These are phyloP conservation scores for Perca fluviatilis DNA, from an alignment of 2,113 vertebrate species.

Conservation along the genomic window DNA sequence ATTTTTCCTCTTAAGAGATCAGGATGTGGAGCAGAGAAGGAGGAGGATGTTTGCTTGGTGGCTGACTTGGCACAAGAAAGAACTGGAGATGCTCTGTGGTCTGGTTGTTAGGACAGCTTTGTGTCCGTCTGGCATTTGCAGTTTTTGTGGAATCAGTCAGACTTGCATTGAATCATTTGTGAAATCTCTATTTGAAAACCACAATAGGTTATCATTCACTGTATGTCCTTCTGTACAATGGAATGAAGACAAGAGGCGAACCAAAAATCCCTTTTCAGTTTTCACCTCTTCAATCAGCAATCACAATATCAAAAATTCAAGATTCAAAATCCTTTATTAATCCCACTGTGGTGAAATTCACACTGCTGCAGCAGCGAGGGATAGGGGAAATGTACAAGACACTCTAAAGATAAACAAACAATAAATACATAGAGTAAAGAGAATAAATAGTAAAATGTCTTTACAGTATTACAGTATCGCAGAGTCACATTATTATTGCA, in stretches of 20 bases:
- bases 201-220: neutral
- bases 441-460: too few relatives aligned
- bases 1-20: slow-evolving; percentile 36
- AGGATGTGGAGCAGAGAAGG: slow-evolving; percentile 46
- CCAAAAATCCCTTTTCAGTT: too few relatives aligned
- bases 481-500: too few relatives aligned
- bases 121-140: neutral
- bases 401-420: too few relatives aligned
- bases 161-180: neutral
- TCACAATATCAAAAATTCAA: too few relatives aligned
- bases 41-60: slow-evolving; percentile 64
- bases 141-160: neutral
- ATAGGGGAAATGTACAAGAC: too few relatives aligned
- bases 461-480: too few relatives aligned
- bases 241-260: neutral
- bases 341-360: too few relatives aligned
- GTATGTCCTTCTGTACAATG: neutral
- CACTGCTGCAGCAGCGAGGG: too few relatives aligned
- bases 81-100: slow-evolving; percentile 2
- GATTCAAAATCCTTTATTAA: too few relatives aligned
- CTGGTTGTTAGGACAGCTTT: neutral
- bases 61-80: slow-evolving; percentile 56
- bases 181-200: neutral
- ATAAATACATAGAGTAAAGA: too few relatives aligned
- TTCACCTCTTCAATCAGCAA: too few relatives aligned